phyloP scores from a whole-genome alignment of 2,888 invertebrate species.

The Hirtodrosophila cameraria region DNA sequence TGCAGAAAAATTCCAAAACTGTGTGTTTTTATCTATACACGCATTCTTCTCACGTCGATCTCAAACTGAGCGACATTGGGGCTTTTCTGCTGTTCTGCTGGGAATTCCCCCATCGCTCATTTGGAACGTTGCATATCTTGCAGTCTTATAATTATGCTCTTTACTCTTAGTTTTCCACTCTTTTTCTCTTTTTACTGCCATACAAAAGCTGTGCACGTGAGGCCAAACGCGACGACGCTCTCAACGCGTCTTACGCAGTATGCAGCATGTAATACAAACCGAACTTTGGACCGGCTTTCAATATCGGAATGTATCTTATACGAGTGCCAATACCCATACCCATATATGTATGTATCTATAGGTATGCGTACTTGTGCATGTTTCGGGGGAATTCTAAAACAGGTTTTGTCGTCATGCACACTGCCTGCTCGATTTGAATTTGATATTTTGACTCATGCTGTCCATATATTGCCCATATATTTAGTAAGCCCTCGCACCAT shows the following conservation, averaged over 20 bases:
- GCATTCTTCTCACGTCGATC: not conserved
- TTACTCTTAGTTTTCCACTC: no score
- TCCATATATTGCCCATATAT: slow-evolving; percentile 27
- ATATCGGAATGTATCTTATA: slow-evolving; percentile 43
- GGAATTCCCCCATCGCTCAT: slow-evolving; percentile 38
- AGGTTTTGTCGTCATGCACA: slow-evolving; percentile 50
- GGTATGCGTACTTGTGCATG: slow-evolving; percentile 15
- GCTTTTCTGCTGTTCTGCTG: slow-evolving; percentile 36
- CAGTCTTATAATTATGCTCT: slow-evolving; percentile 33
- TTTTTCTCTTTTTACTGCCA: slow-evolving; percentile 14
- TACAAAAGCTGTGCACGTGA: slow-evolving; percentile 59
- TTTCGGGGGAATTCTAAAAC: slow-evolving; percentile 63
- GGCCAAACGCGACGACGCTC: slow-evolving; percentile 29
- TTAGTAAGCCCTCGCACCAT: slow-evolving; percentile 33
- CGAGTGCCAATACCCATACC: not conserved
- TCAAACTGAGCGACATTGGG: slow-evolving; percentile 34
- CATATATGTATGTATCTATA: not conserved
- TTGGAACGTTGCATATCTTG: slow-evolving; percentile 20
- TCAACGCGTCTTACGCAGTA: slow-evolving; percentile 23
- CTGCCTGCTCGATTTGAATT: slow-evolving; percentile 25
- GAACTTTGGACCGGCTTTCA: slow-evolving; percentile 59
- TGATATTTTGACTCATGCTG: slow-evolving; percentile 47
- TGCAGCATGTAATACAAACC: slow-evolving; percentile 41
- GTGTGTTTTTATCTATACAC: slow-evolving; percentile 20
- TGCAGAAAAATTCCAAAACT: slow-evolving; percentile 17